phyloP scores from a whole-genome alignment of 2,113 vertebrate species.

The Corythoichthys haematopterus region DNA sequence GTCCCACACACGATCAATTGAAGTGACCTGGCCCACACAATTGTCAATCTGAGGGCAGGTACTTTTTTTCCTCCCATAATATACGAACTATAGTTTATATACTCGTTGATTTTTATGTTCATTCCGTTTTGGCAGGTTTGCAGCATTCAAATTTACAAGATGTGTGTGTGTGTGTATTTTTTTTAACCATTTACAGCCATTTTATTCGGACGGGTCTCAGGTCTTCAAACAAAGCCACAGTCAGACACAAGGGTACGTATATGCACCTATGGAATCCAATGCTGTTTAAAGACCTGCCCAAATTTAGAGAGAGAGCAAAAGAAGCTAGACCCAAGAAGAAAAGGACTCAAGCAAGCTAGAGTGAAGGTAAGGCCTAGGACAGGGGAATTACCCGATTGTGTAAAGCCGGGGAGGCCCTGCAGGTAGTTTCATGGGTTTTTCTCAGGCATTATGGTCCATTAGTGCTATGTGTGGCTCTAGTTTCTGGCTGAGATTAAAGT shows the following conservation, averaged over 20 bases:
- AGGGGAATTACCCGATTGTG: slow-evolving; percentile 50
- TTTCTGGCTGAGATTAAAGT: slow-evolving; percentile 70
- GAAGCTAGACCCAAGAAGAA: not conserved
- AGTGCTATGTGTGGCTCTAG: slow-evolving; percentile 57
- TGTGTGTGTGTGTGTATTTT: too few species aligned
- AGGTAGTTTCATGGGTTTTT: slow-evolving; percentile 53
- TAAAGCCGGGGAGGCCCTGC: slow-evolving; percentile 48
- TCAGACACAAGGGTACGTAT: slow-evolving; percentile 46
- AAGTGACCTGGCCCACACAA: too few species aligned
- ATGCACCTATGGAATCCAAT: slow-evolving; percentile 43
- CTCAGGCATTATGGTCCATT: slow-evolving; percentile 63
- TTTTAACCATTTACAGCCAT: too few species aligned
- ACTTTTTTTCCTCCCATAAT: too few species aligned
- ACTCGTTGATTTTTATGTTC: too few species aligned
- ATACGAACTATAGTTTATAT: too few species aligned
- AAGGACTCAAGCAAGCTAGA: not conserved
- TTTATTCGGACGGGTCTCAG: slow-evolving; percentile 31
- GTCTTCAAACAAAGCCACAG: slow-evolving; percentile 56
- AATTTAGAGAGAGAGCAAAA: slow-evolving; percentile 14
- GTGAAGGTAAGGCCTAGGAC: slow-evolving; percentile 19
- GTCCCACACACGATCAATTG: too few species aligned
- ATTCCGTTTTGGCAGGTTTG: too few species aligned
- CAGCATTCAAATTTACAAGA: too few species aligned
- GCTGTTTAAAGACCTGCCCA: slow-evolving; percentile 47
- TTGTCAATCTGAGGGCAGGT: too few species aligned